A percentile compares a stretch with the other conserved stretches of the same genome.
Evolutionary conservation across 2,888 invertebrate genomes (phyloP).

Genomic region (Drosophila ezoana): DNA sequence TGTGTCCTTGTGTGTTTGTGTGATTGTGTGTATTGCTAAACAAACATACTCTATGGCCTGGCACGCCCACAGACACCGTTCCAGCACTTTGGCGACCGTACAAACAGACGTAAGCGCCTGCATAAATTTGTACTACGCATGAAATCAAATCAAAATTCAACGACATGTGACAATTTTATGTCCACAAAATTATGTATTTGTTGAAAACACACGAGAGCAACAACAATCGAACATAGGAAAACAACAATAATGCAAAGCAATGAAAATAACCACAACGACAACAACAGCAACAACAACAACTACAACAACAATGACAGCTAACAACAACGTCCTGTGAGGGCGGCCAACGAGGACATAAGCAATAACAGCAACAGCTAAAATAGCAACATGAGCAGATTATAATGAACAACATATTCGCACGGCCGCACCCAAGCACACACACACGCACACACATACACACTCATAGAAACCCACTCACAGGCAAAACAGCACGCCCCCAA

Average conservation of each 20-base stretch:
- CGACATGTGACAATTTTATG: conserved; percentile 81
- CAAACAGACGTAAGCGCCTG: conserved; percentile 65
- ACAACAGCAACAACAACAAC: conserved; percentile 47
- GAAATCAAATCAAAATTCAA: conserved; percentile 80
- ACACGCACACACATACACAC: conserved; percentile 7
- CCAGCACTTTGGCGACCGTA: conserved; percentile 6
- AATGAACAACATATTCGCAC: conserved; percentile 80
- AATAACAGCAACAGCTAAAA: conserved; percentile 78
- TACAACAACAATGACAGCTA: conserved; percentile 38
- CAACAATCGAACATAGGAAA: conserved; percentile 61
- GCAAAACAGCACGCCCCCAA: conserved; percentile 8
- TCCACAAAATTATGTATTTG: conserved; percentile 81
- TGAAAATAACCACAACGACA: conserved; percentile 75
- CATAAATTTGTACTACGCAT: conserved; percentile 78
- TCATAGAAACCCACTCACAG: conserved; percentile 4
- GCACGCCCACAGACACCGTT: conserved; percentile 36
- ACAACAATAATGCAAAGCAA: conserved; percentile 74
- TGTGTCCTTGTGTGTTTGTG: conserved; percentile 13
- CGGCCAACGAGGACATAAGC: conserved; percentile 67
- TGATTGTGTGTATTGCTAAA: conserved; percentile 35
- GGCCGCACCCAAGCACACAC: conserved; percentile 67
- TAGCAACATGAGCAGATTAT: conserved; percentile 80
- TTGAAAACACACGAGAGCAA: conserved; percentile 72
- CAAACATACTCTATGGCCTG: conserved; percentile 27
- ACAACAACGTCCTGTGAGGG: conserved; percentile 46